These are phyloP conservation scores for Eristalis pertinax DNA, from an alignment of 2,888 invertebrate genomes.

Conservation along the genomic window DNA sequence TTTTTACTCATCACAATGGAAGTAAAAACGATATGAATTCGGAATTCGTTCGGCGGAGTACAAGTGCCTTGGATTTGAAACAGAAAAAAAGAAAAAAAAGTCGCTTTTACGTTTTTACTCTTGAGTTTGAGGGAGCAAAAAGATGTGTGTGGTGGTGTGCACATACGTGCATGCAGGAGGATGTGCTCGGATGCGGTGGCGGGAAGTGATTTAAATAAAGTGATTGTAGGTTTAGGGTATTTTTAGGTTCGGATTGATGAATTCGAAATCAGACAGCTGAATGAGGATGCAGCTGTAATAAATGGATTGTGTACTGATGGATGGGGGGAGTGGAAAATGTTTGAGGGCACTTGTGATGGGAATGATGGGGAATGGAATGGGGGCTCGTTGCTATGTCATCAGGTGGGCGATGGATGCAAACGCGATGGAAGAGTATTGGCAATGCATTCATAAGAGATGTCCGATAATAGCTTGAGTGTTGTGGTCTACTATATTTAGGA, in stretches of 20 bases:
- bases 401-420: neutral
- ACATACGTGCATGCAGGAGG: neutral
- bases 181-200: slow-evolving; percentile 9
- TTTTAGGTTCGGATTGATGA: slow-evolving; percentile 62
- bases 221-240: slow-evolving; percentile 59
- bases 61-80: slow-evolving; percentile 3
- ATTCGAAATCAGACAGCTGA: slow-evolving; percentile 12
- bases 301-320: neutral
- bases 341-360: neutral
- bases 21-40: slow-evolving; percentile 68
- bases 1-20: slow-evolving; percentile 63
- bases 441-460: neutral
- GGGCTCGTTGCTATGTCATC: neutral
- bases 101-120: slow-evolving; percentile 28
- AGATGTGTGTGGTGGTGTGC: slow-evolving; percentile 3
- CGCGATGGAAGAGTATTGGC: neutral
- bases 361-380: neutral
- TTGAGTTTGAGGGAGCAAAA: slow-evolving; percentile 22
- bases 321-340: neutral
- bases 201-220: slow-evolving; percentile 65
- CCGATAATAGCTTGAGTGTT: neutral
- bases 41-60: slow-evolving; percentile 43
- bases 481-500: too few relatives aligned
- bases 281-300: neutral
- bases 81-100: slow-evolving; percentile 44